Base-by-base conservation (phyloP, 1,140 invertebrate species). In the Eufriesea mexicana region DNA sequence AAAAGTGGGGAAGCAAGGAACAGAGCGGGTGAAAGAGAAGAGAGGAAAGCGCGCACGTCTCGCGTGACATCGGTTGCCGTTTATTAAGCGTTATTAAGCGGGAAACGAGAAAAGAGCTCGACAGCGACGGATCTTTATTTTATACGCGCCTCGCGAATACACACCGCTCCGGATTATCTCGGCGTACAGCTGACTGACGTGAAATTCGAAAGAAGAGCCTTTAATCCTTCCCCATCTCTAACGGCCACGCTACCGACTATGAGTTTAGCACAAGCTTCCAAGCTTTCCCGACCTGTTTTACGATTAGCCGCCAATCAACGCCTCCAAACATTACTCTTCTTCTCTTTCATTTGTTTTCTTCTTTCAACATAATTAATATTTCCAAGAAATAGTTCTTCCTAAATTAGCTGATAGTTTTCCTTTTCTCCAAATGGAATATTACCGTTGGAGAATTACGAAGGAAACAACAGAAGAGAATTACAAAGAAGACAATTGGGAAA, bases 131-230 rank as follows among this genome's bases (percentile, higher is more conserved):
- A 89, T 93, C 91, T 92, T 91, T 92, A 92, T 92, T 93, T 92
- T 92, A 90, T 92, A 92, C 91, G 91, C 89, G 86, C 87, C 89
- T 85, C 85, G 89, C 86, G 89, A 91, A 92, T 91, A 91, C 88
- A 91, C 85, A 72, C 83, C 86, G 59, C 83, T 74, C 47, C 83
- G 91, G 92, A 93, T 93, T 92, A 93, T 89, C 88, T 85, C 89
- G 86, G 86, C 76, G 88, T 88, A 84, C 77, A 76, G 83, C 84
- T 92, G 91, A 92, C 90, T 92, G 91, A 92, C 92, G 85, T 90
- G 90, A 93, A 92, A 93, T 91, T 92, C 89, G 91, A 92, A 93
- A 90, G 90, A 89, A 90, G 91, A 93, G 91, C 92, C 91, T 92
- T 93, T 93, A 93, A 93, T 93, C 91, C 92, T 61, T 75, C 79